Evolutionary conservation across 2,888 invertebrate genomes (phyloP).

Genomic region (Chalcosyrphus nemorum): DNA sequence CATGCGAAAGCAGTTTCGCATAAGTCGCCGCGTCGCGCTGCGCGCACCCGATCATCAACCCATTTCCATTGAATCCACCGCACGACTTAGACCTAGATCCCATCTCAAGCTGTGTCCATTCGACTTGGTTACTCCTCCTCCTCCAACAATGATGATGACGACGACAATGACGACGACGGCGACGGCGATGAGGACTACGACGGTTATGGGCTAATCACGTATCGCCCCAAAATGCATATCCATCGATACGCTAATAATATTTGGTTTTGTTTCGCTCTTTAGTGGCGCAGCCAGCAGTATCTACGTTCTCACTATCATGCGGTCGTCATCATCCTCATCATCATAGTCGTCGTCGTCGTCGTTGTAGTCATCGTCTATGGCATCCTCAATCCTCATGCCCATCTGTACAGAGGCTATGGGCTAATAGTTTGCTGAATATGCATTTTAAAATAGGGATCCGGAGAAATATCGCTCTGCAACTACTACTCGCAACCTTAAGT

Average conservation of each 20-base stretch:
- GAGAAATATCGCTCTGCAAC: constrained; percentile 45
- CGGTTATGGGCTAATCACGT: constrained; percentile 72
- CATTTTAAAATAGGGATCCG: constrained; percentile 60
- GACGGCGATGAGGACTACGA: constrained; percentile 10
- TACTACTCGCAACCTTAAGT: constrained; percentile 38
- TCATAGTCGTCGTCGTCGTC: constrained; percentile 10
- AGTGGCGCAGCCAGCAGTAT: constrained; percentile 13
- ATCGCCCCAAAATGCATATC: constrained; percentile 71
- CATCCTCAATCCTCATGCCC: constrained; percentile 33
- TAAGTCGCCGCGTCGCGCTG: constrained; percentile 3
- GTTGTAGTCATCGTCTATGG: not conserved
- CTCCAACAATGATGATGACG: constrained; percentile 1
- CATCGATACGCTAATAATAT: constrained; percentile 71
- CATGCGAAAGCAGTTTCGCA: constrained; percentile 66
- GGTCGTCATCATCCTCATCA: constrained; percentile 58
- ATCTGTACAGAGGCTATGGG: constrained; percentile 45
- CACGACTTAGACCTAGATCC: constrained; percentile 69
- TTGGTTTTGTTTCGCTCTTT: constrained; percentile 51
- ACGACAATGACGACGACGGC: not conserved
- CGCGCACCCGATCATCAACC: constrained; percentile 50
- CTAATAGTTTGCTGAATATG: constrained; percentile 68
- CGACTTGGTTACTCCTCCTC: constrained; percentile 49
- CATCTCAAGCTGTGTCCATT: constrained; percentile 63
- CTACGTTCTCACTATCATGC: constrained; percentile 66
- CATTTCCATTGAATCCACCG: constrained; percentile 57